Conservation (phyloP, 2,888 invertebrate genomes). For the Rotaria socialis region DNA sequence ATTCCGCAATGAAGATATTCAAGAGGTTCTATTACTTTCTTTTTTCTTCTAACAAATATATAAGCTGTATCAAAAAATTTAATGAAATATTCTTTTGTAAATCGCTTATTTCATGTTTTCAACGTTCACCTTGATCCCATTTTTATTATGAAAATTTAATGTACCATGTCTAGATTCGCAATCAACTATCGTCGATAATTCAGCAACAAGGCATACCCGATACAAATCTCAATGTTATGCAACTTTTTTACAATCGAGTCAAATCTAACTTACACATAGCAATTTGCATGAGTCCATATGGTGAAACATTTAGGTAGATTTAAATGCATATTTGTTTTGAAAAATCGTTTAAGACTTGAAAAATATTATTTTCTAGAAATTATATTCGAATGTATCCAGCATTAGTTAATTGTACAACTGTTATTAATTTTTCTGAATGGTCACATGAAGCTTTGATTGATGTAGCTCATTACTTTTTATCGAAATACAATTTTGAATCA, state of each 20-base stretch:
- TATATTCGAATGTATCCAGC: slow-evolving; percentile 81
- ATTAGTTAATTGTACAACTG: slow-evolving; percentile 77
- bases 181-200: slow-evolving; percentile 47
- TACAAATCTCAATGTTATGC: slow-evolving; percentile 47
- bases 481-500: not conserved
- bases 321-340: not conserved
- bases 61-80: not conserved
- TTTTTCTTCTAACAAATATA: not conserved
- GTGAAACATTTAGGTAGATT: slow-evolving; percentile 68
- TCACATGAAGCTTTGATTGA: slow-evolving; percentile 79
- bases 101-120: no score
- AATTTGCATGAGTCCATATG: slow-evolving; percentile 81
- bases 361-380: slow-evolving; percentile 62
- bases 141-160: not conserved
- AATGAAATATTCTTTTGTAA: no score
- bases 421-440: slow-evolving; percentile 86
- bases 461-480: slow-evolving; percentile 67
- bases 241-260: slow-evolving; percentile 74
- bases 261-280: slow-evolving; percentile 75
- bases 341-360: not conserved
- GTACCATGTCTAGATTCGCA: not conserved
- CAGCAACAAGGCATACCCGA: slow-evolving; percentile 57
- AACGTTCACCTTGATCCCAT: no score
- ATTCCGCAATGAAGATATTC: slow-evolving; percentile 80
- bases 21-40: slow-evolving; percentile 62